Conservation (phyloP, 2,888 invertebrate genomes). For the Minunthozetes semirufus region DNA sequence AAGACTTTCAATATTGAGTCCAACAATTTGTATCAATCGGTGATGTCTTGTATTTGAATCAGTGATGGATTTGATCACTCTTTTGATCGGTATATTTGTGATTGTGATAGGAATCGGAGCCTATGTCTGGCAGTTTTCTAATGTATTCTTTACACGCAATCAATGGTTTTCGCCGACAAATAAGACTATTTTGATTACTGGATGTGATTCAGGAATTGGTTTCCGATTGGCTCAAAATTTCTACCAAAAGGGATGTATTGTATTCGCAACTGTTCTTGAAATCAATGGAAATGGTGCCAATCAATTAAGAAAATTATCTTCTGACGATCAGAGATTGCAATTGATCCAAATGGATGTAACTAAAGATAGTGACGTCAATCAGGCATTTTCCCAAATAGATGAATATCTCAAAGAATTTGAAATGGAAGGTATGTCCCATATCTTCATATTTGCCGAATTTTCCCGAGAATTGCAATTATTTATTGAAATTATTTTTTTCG, state of each 20-base stretch:
- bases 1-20: background rate
- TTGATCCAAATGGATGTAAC: conserved; percentile 66
- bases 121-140: conserved; percentile 18
- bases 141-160: background rate
- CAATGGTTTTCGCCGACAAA: conserved; percentile 32
- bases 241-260: conserved; percentile 68
- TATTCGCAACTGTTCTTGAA: conserved; percentile 68
- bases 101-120: background rate
- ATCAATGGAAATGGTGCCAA: conserved; percentile 56
- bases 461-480: too few relatives aligned
- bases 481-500: too few relatives aligned
- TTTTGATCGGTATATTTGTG: conserved; percentile 10
- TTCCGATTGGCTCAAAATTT: conserved; percentile 62
- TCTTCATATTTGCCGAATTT: too few relatives aligned
- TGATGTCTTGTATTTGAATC: background rate
- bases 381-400: background rate
- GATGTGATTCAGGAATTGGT: conserved; percentile 79
- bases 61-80: conserved; percentile 14
- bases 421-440: conserved; percentile 3
- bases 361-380: conserved; percentile 47
- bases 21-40: background rate
- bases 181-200: conserved; percentile 67
- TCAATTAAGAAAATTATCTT: conserved; percentile 1
- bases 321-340: conserved; percentile 50
- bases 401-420: conserved; percentile 18